Evolutionary conservation across 2,113 vertebrate species (phyloP).

Genomic region (Cynoglossus semilaevis): DNA sequence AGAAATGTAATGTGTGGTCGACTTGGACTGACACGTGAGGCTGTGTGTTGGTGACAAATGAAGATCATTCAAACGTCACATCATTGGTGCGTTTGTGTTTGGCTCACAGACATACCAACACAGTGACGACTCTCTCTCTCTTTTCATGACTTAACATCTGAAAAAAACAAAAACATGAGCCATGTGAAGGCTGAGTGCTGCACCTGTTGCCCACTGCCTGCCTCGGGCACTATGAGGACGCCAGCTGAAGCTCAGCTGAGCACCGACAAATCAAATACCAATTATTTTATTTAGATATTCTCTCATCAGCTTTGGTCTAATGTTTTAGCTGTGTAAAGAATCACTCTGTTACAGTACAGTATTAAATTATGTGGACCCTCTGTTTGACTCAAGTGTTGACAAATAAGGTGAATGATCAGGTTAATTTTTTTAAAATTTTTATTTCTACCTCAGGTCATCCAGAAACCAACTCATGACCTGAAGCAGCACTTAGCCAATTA

Average conservation of each 20-base stretch:
- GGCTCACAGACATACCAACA: no score
- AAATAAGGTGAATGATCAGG: no score
- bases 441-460: conserved; percentile 81
- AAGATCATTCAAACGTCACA: no score
- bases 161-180: conserved; percentile 46
- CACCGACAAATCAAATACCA: background rate
- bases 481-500: conserved; percentile 91
- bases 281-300: background rate
- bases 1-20: no score
- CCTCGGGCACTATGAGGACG: conserved; percentile 61
- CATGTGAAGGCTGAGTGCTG: conserved; percentile 41
- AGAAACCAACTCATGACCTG: conserved; percentile 89
- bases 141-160: conserved; percentile 58
- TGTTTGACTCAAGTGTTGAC: no score
- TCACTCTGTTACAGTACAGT: no score
- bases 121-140: no score
- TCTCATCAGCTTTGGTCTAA: background rate
- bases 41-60: no score
- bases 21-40: no score
- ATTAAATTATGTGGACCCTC: no score
- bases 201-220: conserved; percentile 63
- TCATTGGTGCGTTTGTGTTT: no score
- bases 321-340: background rate
- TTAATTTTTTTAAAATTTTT: background rate
- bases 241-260: conserved; percentile 1